These are phyloP conservation scores for Catharus minimus DNA, from an alignment of 2,113 vertebrate genomes.

Conservation along the genomic window DNA sequence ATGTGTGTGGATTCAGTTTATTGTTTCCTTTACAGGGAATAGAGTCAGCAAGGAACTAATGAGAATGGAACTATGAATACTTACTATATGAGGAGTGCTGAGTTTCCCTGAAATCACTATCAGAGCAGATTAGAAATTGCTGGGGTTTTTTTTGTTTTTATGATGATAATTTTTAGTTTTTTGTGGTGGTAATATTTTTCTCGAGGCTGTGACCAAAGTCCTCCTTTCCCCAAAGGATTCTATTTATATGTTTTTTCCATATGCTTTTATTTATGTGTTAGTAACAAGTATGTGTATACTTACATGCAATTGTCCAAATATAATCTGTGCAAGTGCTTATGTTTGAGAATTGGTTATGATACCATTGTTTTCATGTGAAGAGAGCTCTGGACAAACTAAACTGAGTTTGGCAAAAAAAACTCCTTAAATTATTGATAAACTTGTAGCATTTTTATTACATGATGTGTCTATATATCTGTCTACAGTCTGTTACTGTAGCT, in stretches of 20 bases:
- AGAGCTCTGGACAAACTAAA: background rate
- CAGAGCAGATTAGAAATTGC: conserved; percentile 53
- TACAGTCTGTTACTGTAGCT: background rate
- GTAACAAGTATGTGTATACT: background rate
- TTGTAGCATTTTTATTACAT: background rate
- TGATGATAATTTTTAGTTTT: background rate
- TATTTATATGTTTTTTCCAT: background rate
- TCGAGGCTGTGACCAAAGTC: background rate
- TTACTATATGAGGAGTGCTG: conserved; percentile 46
- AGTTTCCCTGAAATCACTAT: conserved; percentile 30
- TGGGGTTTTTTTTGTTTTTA: background rate
- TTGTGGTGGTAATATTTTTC: background rate
- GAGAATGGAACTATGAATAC: conserved; percentile 7
- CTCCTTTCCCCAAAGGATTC: background rate
- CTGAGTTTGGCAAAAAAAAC: background rate
- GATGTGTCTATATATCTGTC: accelerated
- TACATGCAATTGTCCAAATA: background rate
- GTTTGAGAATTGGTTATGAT: background rate
- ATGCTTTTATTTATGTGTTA: background rate
- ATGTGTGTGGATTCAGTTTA: background rate
- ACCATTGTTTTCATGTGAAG: background rate
- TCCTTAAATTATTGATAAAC: background rate
- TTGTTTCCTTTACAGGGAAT: background rate
- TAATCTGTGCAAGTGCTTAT: background rate
- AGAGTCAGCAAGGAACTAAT: background rate